A percentile compares a stretch with the other conserved stretches of the same genome.
These are phyloP conservation scores for Falcunculus frontatus DNA, from an alignment of 2,113 vertebrate species.

Conservation along the genomic window DNA sequence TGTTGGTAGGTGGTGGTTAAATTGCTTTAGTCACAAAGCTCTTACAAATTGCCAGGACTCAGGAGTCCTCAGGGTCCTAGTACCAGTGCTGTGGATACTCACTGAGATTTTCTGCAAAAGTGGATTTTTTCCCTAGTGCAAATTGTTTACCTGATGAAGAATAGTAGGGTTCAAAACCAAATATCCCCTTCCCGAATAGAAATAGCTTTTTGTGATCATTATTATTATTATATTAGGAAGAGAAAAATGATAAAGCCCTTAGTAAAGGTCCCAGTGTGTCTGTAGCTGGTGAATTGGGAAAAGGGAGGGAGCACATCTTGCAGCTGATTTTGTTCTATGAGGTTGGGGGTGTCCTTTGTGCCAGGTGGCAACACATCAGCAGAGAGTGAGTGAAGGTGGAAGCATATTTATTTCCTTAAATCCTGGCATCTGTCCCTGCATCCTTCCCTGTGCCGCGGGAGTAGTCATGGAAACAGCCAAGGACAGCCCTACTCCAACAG, in stretches of 20 bases:
- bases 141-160: not conserved
- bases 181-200: not conserved
- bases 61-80: not conserved
- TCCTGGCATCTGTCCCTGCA: not conserved
- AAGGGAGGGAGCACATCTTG: not conserved
- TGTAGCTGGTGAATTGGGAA: not conserved
- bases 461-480: conserved; percentile 62
- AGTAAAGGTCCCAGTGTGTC: not conserved
- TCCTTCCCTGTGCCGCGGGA: not conserved
- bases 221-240: not conserved
- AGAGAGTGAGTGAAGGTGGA: conserved; percentile 17
- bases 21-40: not conserved
- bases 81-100: not conserved
- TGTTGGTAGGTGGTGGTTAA: not conserved
- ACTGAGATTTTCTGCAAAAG: not conserved
- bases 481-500: conserved; percentile 16
- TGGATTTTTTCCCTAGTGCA: not conserved
- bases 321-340: not conserved
- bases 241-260: not conserved
- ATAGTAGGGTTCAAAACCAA: not conserved
- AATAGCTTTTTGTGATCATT: not conserved
- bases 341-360: not conserved
- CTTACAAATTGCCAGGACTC: not conserved
- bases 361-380: not conserved
- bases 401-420: conserved; percentile 36